phyloP scores from a whole-genome alignment of 1,140 invertebrate species.

The Brachionus asplanchnoidis region DNA sequence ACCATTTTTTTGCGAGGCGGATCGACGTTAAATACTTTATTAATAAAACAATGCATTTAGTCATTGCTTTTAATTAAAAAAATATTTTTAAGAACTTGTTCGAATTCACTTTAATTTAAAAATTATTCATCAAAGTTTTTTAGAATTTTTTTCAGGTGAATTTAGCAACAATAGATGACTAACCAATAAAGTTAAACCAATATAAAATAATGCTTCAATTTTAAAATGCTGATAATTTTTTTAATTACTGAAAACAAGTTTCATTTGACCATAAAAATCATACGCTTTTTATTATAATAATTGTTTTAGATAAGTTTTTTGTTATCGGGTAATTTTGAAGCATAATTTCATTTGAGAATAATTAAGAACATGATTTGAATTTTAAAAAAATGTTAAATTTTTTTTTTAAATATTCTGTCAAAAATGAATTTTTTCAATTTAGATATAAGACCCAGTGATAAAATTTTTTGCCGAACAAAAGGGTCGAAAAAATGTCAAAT shows the following conservation, averaged over 20 bases:
- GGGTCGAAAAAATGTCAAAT: conserved; percentile 3
- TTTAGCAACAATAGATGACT: not conserved
- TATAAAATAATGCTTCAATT: not conserved
- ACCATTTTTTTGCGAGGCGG: not conserved
- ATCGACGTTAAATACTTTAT: not conserved
- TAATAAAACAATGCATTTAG: not conserved
- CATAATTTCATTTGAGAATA: not conserved
- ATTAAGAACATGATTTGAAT: not conserved
- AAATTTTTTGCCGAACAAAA: not conserved
- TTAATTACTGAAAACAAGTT: not conserved
- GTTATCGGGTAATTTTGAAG: not conserved
- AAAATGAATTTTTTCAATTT: not conserved
- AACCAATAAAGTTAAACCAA: not conserved
- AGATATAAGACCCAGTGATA: not conserved
- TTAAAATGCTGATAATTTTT: not conserved
- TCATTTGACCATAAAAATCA: not conserved
- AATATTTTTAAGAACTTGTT: not conserved
- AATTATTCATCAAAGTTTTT: not conserved
- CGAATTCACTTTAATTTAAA: not conserved
- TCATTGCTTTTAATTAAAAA: not conserved
- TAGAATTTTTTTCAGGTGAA: not conserved
- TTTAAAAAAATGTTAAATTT: not conserved
- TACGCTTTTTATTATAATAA: not conserved
- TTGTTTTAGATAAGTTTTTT: not conserved
- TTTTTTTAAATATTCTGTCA: not conserved